These are phyloP conservation scores for Muscicapa adusta DNA, from an alignment of 2,113 vertebrate species.

Conservation along the genomic window DNA sequence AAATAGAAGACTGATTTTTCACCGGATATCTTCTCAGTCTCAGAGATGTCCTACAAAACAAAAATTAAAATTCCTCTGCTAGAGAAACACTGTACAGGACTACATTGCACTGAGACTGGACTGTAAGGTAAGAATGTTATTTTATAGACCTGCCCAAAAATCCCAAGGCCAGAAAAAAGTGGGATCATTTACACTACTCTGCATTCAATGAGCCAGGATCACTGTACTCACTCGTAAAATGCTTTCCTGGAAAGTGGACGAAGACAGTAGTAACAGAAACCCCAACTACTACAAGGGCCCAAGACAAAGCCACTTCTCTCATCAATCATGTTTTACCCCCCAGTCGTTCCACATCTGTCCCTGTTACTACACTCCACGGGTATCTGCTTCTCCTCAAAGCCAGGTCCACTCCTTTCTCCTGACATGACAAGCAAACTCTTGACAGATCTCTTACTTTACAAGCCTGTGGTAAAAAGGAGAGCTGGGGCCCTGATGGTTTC, in stretches of 20 bases:
- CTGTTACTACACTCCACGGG: neutral
- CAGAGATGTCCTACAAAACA: constrained; percentile 74
- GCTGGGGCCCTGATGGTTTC: neutral
- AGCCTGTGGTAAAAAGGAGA: neutral
- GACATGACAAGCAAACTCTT: neutral
- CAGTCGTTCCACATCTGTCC: neutral
- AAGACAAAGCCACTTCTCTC: neutral
- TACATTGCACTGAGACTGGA: neutral
- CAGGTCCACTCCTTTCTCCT: neutral
- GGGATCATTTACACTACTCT: neutral
- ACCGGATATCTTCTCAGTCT: constrained; percentile 66
- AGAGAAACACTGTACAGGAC: neutral
- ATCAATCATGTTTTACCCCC: neutral
- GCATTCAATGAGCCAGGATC: neutral
- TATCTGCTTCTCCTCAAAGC: neutral
- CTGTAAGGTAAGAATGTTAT: neutral
- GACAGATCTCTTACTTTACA: neutral
- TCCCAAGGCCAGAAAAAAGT: neutral
- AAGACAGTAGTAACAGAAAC: neutral
- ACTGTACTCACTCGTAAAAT: neutral
- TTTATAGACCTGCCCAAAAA: neutral
- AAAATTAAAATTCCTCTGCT: neutral
- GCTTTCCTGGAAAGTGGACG: neutral
- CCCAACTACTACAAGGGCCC: neutral
- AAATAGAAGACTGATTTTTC: constrained; percentile 90